Base-by-base conservation (phyloP, 2,888 invertebrate genomes). In the Ophioninae sp. region DNA sequence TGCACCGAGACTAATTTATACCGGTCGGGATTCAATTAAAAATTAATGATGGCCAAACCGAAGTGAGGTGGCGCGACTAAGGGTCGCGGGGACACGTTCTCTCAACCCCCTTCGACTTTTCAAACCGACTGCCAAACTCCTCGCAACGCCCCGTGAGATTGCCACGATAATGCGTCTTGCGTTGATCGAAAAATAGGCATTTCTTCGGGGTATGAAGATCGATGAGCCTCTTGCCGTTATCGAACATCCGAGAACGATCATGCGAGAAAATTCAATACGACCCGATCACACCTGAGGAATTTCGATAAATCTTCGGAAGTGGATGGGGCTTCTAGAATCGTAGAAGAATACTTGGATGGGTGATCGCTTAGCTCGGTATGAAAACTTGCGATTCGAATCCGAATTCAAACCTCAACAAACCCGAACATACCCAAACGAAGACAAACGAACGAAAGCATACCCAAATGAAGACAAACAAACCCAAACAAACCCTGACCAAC, bases 21-120 rank as follows among this genome's bases (percentile, higher is more conserved):
- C 83, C 86, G 79, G 86, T 88, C 83, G 81, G 79, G 86, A 89
- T 91, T 89, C 88, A 87, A 91, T 91, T 89, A 90, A 74, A 74
- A 74, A 74, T 82, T 82, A 82, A 79, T 75, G 82, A 75, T 61
- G 75, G 65, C 59, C 70, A 41, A 56, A 13, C 17, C 50, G 65
- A 67, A 59, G 30, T 37, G 73, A 65, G 30, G 20, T 37, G 39
- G 61, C 59, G 7, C n/a, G 41, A n/a, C 23, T 23, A 23, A 37
- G 20, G 56, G 37, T 41, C 8, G 62, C 13, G 44, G 7, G 30
- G 62, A 21, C 21, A 74, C 41, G 23, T 74, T 62, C 30, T n/a
- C 73, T 17, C 50, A 50, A 59, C 21, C n/a, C 72, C 62, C 50
- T 30, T 23, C 37, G 23, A 65, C 44, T 23, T 74, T 74, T 64